Percentiles rank a stretch among this genome's conserved stretches.
Conservation (phyloP, 2,888 invertebrate species). For the Pterostichus niger region DNA sequence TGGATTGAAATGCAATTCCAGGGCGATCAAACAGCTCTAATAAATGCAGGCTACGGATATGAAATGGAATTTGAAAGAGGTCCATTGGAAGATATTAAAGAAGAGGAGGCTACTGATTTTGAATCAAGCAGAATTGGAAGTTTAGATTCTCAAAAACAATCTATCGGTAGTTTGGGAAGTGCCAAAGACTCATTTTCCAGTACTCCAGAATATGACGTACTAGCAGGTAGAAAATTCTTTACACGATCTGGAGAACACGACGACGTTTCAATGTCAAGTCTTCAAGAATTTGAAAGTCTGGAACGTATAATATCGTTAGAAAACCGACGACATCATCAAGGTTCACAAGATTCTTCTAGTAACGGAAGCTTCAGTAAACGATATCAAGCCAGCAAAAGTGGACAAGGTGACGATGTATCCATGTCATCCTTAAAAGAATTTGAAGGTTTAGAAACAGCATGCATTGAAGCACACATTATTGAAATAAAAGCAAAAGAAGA, state of each 20-base stretch:
- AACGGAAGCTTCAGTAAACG: slow-evolving; percentile 90
- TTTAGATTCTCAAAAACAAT: slow-evolving; percentile 87
- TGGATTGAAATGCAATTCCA: slow-evolving; percentile 96
- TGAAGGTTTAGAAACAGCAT: slow-evolving; percentile 93
- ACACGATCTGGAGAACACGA: slow-evolving; percentile 92
- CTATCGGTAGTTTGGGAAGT: slow-evolving; percentile 87
- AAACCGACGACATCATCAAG: slow-evolving; percentile 85
- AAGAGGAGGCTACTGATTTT: slow-evolving; percentile 93
- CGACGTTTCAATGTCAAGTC: slow-evolving; percentile 93
- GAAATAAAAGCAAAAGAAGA: slow-evolving; percentile 92
- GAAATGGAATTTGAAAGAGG: slow-evolving; percentile 91
- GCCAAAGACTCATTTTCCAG: slow-evolving; percentile 94
- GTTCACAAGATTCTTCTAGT: slow-evolving; percentile 91
- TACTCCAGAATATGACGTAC: slow-evolving; percentile 93
- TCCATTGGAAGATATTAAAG: slow-evolving; percentile 93
- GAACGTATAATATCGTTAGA: slow-evolving; percentile 92
- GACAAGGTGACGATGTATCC: slow-evolving; percentile 91
- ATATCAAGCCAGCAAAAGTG: slow-evolving; percentile 85
- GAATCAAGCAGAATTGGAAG: slow-evolving; percentile 90
- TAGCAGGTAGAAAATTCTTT: slow-evolving; percentile 91
- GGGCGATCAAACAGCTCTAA: slow-evolving; percentile 82
- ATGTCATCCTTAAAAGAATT: slow-evolving; percentile 94
- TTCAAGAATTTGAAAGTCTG: slow-evolving; percentile 96
- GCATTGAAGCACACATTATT: slow-evolving; percentile 89
- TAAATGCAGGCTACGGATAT: slow-evolving; percentile 82